Conservation (phyloP, 2,113 vertebrate species). For the Hippocampus abdominalis region DNA sequence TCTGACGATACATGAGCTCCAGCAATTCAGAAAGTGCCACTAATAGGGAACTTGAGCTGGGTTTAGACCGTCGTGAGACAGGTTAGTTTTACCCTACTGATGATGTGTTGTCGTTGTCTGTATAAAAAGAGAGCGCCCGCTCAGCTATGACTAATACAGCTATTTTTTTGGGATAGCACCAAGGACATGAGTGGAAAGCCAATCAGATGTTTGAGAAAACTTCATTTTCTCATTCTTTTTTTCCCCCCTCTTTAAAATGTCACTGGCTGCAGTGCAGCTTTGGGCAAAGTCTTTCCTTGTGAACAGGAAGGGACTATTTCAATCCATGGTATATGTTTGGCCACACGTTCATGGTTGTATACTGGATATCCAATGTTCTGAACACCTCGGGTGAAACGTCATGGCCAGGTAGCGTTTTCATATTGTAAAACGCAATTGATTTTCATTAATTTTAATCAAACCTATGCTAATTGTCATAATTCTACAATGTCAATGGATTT, state of each 20-base stretch:
- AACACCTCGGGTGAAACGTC: constrained; percentile 7
- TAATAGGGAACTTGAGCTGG: no score
- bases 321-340: constrained; percentile 15
- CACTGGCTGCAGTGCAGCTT: constrained; percentile 34
- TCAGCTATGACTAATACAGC: constrained; percentile 1
- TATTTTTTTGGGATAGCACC: constrained; percentile 13
- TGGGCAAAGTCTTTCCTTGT: constrained; percentile 16
- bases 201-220: constrained; percentile 51
- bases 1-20: no score
- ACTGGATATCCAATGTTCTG: constrained; percentile 5
- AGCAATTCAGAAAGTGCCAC: neutral
- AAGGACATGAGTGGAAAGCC: constrained; percentile 36
- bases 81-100: no score
- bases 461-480: no score
- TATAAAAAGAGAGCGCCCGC: neutral
- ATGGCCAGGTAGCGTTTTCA: constrained; percentile 9
- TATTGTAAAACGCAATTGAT: no score
- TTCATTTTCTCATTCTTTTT: constrained; percentile 31
- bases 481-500: no score
- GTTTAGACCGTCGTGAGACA: no score
- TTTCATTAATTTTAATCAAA: no score
- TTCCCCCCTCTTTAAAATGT: constrained; percentile 49
- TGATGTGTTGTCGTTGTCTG: no score
- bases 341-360: constrained; percentile 5
- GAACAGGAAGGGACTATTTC: constrained; percentile 23